These are phyloP conservation scores for Gracilinanus agilis DNA, from an alignment of 2,113 vertebrate genomes.

Conservation along the genomic window DNA sequence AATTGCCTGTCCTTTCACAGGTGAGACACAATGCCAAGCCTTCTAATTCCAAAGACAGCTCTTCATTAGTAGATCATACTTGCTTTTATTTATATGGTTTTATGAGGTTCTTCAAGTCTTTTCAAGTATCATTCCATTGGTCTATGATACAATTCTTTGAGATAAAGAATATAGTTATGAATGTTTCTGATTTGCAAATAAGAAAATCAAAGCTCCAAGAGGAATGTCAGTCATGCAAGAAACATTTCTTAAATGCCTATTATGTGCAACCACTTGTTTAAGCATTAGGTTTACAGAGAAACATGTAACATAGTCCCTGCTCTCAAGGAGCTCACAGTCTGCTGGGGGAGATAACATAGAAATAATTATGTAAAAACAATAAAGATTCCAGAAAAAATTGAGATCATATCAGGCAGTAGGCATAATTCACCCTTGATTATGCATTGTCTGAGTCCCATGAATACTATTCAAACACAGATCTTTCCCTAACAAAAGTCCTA, in stretches of 20 bases:
- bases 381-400: background rate
- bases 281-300: background rate
- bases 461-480: too few species aligned
- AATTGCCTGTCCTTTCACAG: background rate
- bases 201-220: background rate
- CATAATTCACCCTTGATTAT: too few species aligned
- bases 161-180: background rate
- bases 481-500: too few species aligned
- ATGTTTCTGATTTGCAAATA: background rate
- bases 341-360: background rate
- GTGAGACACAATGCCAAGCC: background rate
- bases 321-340: background rate
- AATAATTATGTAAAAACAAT: background rate
- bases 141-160: background rate
- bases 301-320: background rate
- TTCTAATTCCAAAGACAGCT: background rate
- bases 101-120: background rate
- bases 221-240: background rate
- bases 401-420: too few species aligned
- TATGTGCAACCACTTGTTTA: background rate
- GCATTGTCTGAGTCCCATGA: too few species aligned
- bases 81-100: background rate
- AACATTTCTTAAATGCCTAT: background rate
- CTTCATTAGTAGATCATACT: background rate
- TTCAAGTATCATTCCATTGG: background rate